phyloP scores from a whole-genome alignment of 1,140 invertebrate species.

The Cataglyphis hispanica region DNA sequence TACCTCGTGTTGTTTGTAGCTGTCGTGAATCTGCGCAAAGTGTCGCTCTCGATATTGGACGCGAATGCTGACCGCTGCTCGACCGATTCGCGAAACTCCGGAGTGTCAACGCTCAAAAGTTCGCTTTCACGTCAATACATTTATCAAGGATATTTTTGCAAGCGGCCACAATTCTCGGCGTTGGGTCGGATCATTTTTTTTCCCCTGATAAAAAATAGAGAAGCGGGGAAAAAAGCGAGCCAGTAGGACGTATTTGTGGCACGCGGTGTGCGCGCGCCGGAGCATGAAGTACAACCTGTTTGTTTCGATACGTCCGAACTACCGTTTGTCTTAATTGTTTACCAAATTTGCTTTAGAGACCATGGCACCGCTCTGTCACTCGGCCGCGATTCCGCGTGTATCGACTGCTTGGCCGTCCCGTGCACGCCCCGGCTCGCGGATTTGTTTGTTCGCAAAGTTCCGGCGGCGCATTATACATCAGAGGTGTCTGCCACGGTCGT shows the following conservation, averaged over 20 bases:
- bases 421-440: slow-evolving; percentile 75
- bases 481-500: slow-evolving; percentile 75
- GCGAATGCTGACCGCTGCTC: slow-evolving; percentile 32
- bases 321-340: slow-evolving; percentile 78
- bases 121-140: slow-evolving; percentile 68
- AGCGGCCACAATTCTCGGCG: slow-evolving; percentile 48
- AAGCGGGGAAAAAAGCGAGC: slow-evolving; percentile 35
- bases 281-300: slow-evolving; percentile 59
- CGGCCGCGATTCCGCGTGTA: slow-evolving; percentile 71
- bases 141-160: slow-evolving; percentile 67
- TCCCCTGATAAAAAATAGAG: slow-evolving; percentile 47
- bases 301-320: slow-evolving; percentile 69
- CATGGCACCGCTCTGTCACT: slow-evolving; percentile 76
- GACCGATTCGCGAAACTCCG: slow-evolving; percentile 47
- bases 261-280: slow-evolving; percentile 33
- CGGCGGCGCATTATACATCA: slow-evolving; percentile 82
- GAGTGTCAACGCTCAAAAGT: slow-evolving; percentile 54
- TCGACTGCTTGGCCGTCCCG: slow-evolving; percentile 76
- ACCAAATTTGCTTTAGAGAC: slow-evolving; percentile 77
- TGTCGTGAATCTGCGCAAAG: slow-evolving; percentile 22
- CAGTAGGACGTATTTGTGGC: slow-evolving; percentile 63
- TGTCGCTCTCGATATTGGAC: slow-evolving; percentile 41
- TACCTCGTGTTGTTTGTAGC: slow-evolving; percentile 43
- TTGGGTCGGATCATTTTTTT: slow-evolving; percentile 17
- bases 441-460: slow-evolving; percentile 86